These are phyloP conservation scores for Lasioglossum vierecki DNA, from an alignment of 2,888 invertebrate species.

Conservation along the genomic window DNA sequence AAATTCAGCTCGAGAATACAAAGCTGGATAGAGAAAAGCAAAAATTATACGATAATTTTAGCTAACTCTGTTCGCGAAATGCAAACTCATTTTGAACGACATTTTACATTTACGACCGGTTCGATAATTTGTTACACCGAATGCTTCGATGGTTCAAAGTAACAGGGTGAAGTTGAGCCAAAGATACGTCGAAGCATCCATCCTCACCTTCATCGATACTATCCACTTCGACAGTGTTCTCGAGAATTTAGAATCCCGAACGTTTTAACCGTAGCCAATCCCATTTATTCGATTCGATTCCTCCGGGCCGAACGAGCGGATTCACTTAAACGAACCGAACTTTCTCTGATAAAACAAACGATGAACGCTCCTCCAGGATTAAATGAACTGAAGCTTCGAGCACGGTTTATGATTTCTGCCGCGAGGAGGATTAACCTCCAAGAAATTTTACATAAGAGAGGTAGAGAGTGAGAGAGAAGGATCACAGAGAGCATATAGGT, in stretches of 20 bases:
- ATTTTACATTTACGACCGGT: neutral
- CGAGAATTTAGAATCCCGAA: constrained; percentile 3
- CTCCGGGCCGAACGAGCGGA: constrained; percentile 6
- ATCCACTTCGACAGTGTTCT: neutral
- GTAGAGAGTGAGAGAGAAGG: neutral
- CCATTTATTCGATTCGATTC: constrained; percentile 12
- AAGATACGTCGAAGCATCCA: neutral
- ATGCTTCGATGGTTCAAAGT: neutral
- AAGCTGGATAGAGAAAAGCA: neutral
- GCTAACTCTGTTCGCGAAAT: neutral
- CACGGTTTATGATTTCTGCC: neutral
- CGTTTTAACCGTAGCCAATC: constrained; percentile 15
- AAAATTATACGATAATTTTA: neutral
- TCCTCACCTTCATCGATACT: neutral
- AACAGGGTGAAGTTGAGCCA: neutral
- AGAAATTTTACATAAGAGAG: neutral
- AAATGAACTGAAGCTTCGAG: neutral
- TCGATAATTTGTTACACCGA: neutral
- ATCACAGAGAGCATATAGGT: neutral
- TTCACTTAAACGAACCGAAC: constrained; percentile 16
- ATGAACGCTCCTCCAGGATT: neutral
- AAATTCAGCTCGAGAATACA: too few relatives aligned
- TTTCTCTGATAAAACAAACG: constrained; percentile 12
- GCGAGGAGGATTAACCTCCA: neutral
- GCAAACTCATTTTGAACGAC: neutral